Evolutionary conservation across 2,113 vertebrate genomes (phyloP).

Genomic region (Sclerurus mexicanus): DNA sequence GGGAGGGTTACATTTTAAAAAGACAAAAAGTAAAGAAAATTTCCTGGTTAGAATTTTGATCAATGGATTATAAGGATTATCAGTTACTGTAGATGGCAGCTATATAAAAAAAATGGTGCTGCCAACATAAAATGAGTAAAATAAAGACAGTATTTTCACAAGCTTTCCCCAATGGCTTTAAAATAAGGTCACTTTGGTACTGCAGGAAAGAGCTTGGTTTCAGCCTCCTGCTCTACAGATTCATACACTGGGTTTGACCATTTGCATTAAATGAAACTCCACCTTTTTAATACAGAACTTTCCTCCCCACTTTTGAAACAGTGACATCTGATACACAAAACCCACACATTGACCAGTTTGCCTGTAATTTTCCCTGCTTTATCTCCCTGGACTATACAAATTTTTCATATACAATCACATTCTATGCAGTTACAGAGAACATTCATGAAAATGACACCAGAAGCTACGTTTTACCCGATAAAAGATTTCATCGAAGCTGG

Average conservation of each 20-base stretch:
- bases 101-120: not conserved
- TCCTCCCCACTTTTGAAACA: accelerated
- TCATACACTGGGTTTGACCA: not conserved
- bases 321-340: not conserved
- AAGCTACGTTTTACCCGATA: not conserved
- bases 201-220: not conserved
- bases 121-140: not conserved
- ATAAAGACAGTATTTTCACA: not conserved
- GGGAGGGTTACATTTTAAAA: not conserved
- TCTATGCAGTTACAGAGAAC: not conserved
- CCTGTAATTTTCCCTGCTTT: not conserved
- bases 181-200: not conserved
- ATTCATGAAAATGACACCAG: not conserved
- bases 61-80: not conserved
- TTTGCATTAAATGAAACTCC: not conserved
- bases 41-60: not conserved
- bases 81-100: not conserved
- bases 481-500: not conserved
- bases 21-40: not conserved
- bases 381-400: not conserved
- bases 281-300: not conserved
- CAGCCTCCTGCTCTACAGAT: not conserved
- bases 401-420: not conserved
- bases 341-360: not conserved
- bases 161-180: not conserved